Evolutionary conservation across 2,113 vertebrate species (phyloP).

Genomic region (Pseudopodoces humilis): DNA sequence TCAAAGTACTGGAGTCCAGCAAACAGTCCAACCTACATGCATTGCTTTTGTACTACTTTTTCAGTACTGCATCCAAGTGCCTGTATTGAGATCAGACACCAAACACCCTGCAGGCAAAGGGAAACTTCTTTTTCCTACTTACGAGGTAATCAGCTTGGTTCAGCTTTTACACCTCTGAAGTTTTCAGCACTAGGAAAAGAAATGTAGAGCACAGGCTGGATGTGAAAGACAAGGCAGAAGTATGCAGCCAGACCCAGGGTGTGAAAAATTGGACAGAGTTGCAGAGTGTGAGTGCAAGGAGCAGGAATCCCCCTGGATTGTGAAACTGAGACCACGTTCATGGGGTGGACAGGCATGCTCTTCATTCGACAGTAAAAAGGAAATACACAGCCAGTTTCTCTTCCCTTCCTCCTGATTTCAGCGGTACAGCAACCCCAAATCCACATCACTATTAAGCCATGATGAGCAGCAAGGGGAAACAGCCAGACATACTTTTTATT

Average conservation of each 20-base stretch:
- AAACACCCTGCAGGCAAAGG: not conserved
- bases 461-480: not conserved
- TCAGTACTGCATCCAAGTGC: not conserved
- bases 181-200: not conserved
- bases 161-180: not conserved
- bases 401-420: not conserved
- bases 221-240: not conserved
- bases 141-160: not conserved
- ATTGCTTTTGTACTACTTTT: not conserved
- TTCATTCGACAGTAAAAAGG: fast-evolving
- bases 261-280: not conserved
- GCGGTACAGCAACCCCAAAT: not conserved
- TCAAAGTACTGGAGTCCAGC: not conserved
- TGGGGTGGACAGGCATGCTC: not conserved
- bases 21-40: not conserved
- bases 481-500: not conserved
- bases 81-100: not conserved
- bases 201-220: not conserved
- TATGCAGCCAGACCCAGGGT: not conserved
- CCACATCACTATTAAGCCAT: not conserved
- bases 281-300: not conserved
- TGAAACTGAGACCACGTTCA: not conserved
- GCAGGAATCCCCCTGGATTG: not conserved
- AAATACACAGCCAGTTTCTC: not conserved
- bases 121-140: not conserved